These are phyloP conservation scores for Leptodactylus fallax DNA, from an alignment of 2,797 vertebrate genomes.

Conservation along the genomic window DNA sequence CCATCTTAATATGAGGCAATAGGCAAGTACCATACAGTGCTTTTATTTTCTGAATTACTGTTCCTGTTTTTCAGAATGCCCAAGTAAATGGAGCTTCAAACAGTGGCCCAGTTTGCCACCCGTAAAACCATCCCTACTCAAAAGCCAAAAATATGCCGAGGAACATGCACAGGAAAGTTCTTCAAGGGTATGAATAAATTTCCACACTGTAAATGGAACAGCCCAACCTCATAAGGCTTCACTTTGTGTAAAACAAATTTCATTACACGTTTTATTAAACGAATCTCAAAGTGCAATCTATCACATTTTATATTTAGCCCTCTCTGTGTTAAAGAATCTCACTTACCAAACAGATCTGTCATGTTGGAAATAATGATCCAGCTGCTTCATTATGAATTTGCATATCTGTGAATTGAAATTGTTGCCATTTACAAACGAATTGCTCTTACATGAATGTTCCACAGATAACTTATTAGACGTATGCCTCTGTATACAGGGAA, in stretches of 20 bases:
- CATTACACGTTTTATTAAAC: slow-evolving; percentile 54
- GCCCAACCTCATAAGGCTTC: background rate
- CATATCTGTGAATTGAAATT: slow-evolving; percentile 50
- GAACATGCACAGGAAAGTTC: background rate
- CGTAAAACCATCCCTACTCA: background rate
- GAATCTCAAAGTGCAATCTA: slow-evolving; percentile 55
- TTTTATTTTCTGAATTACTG: too few species aligned
- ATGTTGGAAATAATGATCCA: slow-evolving; percentile 60
- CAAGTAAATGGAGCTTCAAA: too few species aligned
- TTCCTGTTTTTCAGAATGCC: too few species aligned
- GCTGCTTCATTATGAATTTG: slow-evolving; percentile 62
- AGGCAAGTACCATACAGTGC: too few species aligned
- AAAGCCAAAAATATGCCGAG: background rate
- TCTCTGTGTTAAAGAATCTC: slow-evolving; percentile 53
- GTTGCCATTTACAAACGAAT: slow-evolving; percentile 31
- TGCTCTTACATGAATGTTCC: background rate
- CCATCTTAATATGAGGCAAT: too few species aligned
- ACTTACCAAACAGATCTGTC: slow-evolving; percentile 56
- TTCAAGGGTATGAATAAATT: background rate
- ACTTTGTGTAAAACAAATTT: slow-evolving; percentile 21
- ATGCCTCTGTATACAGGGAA: background rate
- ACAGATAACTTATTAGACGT: background rate
- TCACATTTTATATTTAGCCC: slow-evolving; percentile 63
- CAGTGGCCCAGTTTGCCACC: background rate
- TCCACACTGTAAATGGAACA: background rate